These are phyloP conservation scores for Byasa hedistus DNA, from an alignment of 2,888 invertebrate genomes.

Conservation along the genomic window DNA sequence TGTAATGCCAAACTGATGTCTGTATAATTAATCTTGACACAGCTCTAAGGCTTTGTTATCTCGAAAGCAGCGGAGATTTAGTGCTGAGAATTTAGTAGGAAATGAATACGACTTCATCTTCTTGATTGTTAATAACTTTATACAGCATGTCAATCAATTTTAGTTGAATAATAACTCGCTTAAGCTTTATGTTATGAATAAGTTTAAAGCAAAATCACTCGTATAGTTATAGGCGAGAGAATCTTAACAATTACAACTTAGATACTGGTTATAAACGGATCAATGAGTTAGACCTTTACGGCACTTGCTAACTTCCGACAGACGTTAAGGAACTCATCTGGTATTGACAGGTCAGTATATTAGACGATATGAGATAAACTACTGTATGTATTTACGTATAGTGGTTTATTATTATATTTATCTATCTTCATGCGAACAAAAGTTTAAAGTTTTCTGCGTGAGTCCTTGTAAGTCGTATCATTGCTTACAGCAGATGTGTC, in stretches of 20 bases:
- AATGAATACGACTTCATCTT: neutral
- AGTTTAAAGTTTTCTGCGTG: neutral
- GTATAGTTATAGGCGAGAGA: neutral
- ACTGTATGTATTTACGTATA: no score
- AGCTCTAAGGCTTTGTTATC: slow-evolving; percentile 1
- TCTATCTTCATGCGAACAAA: neutral
- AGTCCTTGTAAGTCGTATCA: neutral
- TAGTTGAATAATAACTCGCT: no score
- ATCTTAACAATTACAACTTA: neutral
- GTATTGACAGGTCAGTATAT: neutral
- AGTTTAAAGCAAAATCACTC: neutral
- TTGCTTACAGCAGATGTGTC: neutral
- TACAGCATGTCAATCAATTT: no score
- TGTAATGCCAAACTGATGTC: slow-evolving; percentile 1
- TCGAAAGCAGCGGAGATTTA: neutral
- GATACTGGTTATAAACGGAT: neutral
- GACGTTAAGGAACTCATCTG: neutral
- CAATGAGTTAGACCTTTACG: slow-evolving; percentile 2
- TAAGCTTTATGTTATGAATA: no score
- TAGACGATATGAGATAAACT: no score
- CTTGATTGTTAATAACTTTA: neutral
- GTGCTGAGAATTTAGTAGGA: neutral
- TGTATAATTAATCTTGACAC: neutral
- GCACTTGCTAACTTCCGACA: neutral
- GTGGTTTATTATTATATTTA: neutral